Percentiles rank a stretch among this genome's conserved stretches.
Conservation (phyloP, 2,113 vertebrate genomes). For the Pan troglodytes region DNA sequence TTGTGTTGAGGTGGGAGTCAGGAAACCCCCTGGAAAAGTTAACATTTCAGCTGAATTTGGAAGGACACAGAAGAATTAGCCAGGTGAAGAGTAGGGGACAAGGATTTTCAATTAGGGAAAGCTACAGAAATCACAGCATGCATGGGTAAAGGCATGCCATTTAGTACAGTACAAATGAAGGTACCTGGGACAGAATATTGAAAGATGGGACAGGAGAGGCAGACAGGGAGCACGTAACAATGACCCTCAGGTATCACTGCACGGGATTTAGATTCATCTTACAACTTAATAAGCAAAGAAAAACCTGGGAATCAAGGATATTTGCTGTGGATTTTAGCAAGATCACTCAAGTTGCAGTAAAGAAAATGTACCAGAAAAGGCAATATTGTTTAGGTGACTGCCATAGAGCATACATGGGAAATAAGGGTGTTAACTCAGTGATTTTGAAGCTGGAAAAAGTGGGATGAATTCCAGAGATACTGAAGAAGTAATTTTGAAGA, state of each 20-base stretch:
- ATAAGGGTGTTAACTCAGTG: not conserved
- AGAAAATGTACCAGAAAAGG: not conserved
- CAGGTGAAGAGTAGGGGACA: not conserved
- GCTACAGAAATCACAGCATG: not conserved
- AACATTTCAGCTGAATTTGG: not conserved
- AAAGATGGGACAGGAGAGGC: not conserved
- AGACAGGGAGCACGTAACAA: not conserved
- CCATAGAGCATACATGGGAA: not conserved
- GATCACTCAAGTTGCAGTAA: not conserved
- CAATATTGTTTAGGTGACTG: too few relatives aligned
- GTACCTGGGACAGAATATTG: not conserved
- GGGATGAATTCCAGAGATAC: not conserved
- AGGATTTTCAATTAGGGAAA: not conserved
- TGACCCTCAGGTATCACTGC: not conserved
- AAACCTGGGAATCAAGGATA: not conserved
- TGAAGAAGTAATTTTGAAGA: too few relatives aligned
- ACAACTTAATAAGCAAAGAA: not conserved
- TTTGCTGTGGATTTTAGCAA: not conserved
- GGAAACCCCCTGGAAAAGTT: not conserved
- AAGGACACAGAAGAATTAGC: not conserved
- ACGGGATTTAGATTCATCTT: not conserved
- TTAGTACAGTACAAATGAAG: not conserved
- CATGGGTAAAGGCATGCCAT: not conserved
- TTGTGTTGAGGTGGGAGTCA: rapidly evolving
- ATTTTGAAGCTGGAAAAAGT: not conserved